Evolutionary conservation across 2,888 invertebrate species (phyloP).

Genomic region (Pollenia angustigena): DNA sequence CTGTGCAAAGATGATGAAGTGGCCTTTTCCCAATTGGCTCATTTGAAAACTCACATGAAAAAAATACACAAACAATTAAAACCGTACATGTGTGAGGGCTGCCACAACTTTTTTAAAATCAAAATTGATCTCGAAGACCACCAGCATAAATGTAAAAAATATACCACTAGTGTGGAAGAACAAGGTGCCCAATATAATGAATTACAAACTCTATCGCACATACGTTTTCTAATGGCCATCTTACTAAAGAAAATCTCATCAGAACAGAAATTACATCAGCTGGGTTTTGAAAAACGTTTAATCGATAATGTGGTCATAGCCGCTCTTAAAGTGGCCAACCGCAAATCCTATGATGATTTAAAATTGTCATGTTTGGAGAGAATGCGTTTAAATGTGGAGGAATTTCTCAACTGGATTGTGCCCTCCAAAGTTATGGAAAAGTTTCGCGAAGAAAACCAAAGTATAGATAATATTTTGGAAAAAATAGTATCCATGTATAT

Average conservation of each 20-base stretch:
- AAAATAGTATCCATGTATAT: slow-evolving; percentile 82
- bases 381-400: slow-evolving; percentile 90
- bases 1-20: slow-evolving; percentile 87
- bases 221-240: slow-evolving; percentile 92
- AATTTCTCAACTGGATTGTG: slow-evolving; percentile 92
- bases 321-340: slow-evolving; percentile 90
- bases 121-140: slow-evolving; percentile 90
- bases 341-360: slow-evolving; percentile 87
- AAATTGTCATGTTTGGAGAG: slow-evolving; percentile 86
- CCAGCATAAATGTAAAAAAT: slow-evolving; percentile 84
- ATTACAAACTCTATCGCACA: slow-evolving; percentile 87
- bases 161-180: slow-evolving; percentile 52
- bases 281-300: slow-evolving; percentile 90
- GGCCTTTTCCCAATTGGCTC: slow-evolving; percentile 92
- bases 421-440: slow-evolving; percentile 91
- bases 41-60: slow-evolving; percentile 94
- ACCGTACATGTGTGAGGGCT: slow-evolving; percentile 91
- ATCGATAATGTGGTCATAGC: slow-evolving; percentile 93
- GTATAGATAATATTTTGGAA: slow-evolving; percentile 91
- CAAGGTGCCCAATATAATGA: slow-evolving; percentile 75
- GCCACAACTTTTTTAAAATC: slow-evolving; percentile 90
- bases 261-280: slow-evolving; percentile 90
- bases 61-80: slow-evolving; percentile 92
- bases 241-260: slow-evolving; percentile 92
- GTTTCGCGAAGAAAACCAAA: slow-evolving; percentile 89